phyloP scores from a whole-genome alignment of 2,888 invertebrate genomes.

The Operophtera brumata region DNA sequence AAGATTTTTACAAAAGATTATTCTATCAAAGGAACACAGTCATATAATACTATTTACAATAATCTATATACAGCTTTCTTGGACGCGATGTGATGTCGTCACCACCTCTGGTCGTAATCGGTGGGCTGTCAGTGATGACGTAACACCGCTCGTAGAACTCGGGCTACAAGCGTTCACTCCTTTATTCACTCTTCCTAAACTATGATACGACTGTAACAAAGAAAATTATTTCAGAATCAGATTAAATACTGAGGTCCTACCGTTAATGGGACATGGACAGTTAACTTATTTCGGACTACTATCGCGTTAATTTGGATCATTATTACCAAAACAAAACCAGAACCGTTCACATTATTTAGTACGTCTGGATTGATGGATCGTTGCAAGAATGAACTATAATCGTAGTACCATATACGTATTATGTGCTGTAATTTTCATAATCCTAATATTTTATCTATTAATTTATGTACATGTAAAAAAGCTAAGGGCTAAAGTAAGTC shows the following conservation, averaged over 20 bases:
- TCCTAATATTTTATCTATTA: too few species aligned
- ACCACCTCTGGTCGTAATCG: conserved; percentile 91
- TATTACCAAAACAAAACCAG: too few species aligned
- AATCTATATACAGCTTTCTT: conserved; percentile 90
- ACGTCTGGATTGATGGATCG: too few species aligned
- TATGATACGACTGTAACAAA: conserved; percentile 88
- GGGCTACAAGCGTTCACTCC: conserved; percentile 82
- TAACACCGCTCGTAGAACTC: conserved; percentile 78
- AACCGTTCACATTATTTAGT: too few species aligned
- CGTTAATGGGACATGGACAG: not conserved
- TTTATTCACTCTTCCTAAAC: conserved; percentile 85
- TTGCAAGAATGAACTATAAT: too few species aligned
- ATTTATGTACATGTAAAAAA: too few species aligned
- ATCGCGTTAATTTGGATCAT: too few species aligned
- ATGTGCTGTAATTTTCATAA: too few species aligned
- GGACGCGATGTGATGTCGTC: conserved; percentile 92
- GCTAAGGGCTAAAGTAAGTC: too few species aligned
- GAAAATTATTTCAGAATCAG: conserved; percentile 9
- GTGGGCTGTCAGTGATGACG: conserved; percentile 89
- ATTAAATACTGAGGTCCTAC: conserved; percentile 5
- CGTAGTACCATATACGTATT: too few species aligned
- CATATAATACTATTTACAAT: conserved; percentile 50
- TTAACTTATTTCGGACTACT: too few species aligned
- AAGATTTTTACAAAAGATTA: conserved; percentile 47
- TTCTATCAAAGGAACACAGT: conserved; percentile 62